Evolutionary conservation across 2,797 vertebrate species (phyloP).

Genomic region (Anomalospiza imberbis): DNA sequence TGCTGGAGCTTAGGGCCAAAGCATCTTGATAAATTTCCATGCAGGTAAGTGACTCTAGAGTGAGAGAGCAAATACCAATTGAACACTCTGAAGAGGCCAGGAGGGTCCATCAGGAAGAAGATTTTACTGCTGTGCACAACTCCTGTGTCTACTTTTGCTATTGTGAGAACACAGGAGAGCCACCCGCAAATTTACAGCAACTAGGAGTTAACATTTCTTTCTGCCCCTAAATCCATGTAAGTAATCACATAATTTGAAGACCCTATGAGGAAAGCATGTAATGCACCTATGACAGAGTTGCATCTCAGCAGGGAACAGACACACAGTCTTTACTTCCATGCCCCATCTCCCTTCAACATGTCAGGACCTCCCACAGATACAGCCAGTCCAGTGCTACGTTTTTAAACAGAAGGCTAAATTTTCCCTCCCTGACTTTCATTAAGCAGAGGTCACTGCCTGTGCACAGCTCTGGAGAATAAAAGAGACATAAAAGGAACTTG

Average conservation of each 20-base stretch:
- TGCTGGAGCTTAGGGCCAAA: neutral
- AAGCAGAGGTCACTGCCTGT: neutral
- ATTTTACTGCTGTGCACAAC: neutral
- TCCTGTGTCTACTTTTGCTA: neutral
- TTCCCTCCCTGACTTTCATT: constrained; percentile 5
- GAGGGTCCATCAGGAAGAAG: neutral
- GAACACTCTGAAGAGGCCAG: neutral
- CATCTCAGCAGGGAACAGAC: neutral
- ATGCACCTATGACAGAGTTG: neutral
- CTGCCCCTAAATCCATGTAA: neutral
- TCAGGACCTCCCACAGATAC: neutral
- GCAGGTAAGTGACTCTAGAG: neutral
- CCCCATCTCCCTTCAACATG: neutral
- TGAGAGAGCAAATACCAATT: neutral
- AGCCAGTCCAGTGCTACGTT: neutral
- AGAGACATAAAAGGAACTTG: neutral
- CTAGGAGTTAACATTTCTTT: neutral
- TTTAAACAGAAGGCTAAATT: neutral
- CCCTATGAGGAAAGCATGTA: neutral
- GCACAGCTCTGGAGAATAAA: constrained; percentile 7
- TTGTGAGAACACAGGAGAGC: neutral
- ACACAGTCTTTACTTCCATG: rapidly evolving
- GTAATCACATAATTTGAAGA: neutral
- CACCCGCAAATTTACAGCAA: neutral
- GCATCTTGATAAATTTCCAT: neutral